These are phyloP conservation scores for Romanogobio albipinnatus DNA, from an alignment of 2,113 vertebrate species.

Conservation along the genomic window DNA sequence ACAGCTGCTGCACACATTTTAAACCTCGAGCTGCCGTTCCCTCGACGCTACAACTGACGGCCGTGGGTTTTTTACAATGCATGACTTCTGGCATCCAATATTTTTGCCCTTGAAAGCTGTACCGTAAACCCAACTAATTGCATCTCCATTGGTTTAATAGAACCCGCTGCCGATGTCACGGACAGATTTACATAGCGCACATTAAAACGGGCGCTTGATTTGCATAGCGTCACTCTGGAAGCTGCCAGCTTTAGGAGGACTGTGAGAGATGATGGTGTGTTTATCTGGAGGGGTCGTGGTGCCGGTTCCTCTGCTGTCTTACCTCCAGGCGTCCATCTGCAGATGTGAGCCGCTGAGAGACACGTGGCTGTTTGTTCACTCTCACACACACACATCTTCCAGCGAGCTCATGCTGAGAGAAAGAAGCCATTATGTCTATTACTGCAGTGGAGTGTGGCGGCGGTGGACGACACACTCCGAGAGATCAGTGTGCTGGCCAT, in stretches of 20 bases:
- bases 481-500: slow-evolving; percentile 23
- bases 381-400: not conserved
- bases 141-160: slow-evolving; percentile 14
- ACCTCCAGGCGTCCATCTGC: slow-evolving; percentile 23
- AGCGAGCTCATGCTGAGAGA: slow-evolving; percentile 3
- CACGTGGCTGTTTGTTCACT: slow-evolving; percentile 22
- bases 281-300: not conserved
- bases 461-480: not conserved
- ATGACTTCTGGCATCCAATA: not conserved
- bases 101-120: not conserved
- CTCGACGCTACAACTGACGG: not conserved
- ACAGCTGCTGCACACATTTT: slow-evolving; percentile 30
- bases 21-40: not conserved
- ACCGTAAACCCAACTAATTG: not conserved
- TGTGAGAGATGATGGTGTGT: slow-evolving; percentile 17
- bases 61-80: not conserved
- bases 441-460: slow-evolving; percentile 12
- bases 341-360: slow-evolving; percentile 21
- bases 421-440: slow-evolving; percentile 29
- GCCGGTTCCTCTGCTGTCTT: not conserved
- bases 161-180: not conserved
- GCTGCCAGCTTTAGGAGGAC: not conserved
- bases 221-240: not conserved
- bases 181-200: not conserved
- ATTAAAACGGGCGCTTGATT: slow-evolving; percentile 14